These are phyloP conservation scores for Oceanodroma tethys DNA, from an alignment of 2,113 vertebrate species.

Conservation along the genomic window DNA sequence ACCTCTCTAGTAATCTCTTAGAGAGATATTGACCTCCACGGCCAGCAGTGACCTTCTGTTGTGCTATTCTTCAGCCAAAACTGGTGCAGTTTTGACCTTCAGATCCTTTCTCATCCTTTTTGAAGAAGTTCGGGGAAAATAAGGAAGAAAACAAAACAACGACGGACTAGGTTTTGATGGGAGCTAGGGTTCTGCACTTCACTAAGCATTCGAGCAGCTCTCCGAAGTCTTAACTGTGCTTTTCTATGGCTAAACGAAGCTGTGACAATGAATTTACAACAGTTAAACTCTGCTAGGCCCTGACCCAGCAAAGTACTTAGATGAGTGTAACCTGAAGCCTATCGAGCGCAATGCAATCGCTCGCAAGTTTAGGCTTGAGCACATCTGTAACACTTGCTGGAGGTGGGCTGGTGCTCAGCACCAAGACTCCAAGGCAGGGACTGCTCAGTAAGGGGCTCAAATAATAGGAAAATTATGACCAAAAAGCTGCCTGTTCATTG, in stretches of 20 bases:
- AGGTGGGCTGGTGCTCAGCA: not conserved
- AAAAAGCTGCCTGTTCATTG: not conserved
- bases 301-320: not conserved
- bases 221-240: not conserved
- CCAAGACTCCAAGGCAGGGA: not conserved
- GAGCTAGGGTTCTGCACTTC: not conserved
- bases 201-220: not conserved
- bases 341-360: rapidly evolving
- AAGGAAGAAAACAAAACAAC: not conserved
- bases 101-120: not conserved
- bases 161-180: not conserved
- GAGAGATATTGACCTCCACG: not conserved
- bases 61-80: not conserved
- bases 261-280: not conserved
- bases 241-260: not conserved
- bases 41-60: not conserved
- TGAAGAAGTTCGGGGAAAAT: not conserved
- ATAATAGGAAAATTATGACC: not conserved
- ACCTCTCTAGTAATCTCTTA: not conserved
- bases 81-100: not conserved
- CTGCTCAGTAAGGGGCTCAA: not conserved
- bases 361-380: rapidly evolving
- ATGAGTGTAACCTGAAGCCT: not conserved
- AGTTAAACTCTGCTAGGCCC: not conserved
- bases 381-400: not conserved